A percentile compares a stretch with the other conserved stretches of the same genome.
Conservation (phyloP, 2,797 vertebrate species). For the Staurois parvus region DNA sequence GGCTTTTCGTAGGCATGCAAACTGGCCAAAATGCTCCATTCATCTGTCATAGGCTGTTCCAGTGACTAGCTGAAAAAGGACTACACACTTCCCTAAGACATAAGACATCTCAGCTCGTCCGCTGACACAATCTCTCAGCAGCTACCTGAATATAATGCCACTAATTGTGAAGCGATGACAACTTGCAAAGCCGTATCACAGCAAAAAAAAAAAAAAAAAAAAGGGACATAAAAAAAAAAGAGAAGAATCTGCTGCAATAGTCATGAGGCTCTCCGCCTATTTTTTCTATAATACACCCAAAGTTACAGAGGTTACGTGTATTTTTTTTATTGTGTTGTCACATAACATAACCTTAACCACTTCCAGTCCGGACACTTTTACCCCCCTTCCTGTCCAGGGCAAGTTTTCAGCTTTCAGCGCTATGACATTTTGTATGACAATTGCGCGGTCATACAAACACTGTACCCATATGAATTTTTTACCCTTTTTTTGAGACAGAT, state of each 20-base stretch:
- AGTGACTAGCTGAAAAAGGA: slow-evolving; percentile 41
- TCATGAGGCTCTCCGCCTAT: slow-evolving; percentile 51
- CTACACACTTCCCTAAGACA: slow-evolving; percentile 67
- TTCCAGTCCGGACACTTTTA: too few relatives aligned
- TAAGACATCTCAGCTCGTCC: slow-evolving; percentile 77
- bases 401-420: too few relatives aligned
- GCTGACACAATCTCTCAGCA: slow-evolving; percentile 76
- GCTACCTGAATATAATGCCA: slow-evolving; percentile 77
- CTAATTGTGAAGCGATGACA: slow-evolving; percentile 85
- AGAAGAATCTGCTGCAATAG: slow-evolving; percentile 32
- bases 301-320: slow-evolving; percentile 56
- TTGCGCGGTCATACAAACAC: too few relatives aligned
- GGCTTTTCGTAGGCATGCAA: slow-evolving; percentile 41
- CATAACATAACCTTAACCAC: slow-evolving; percentile 28
- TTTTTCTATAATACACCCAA: slow-evolving; percentile 39
- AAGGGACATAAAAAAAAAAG: slow-evolving; percentile 64
- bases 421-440: too few relatives aligned
- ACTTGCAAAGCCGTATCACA: slow-evolving; percentile 64
- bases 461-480: too few relatives aligned
- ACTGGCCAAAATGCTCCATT: slow-evolving; percentile 53
- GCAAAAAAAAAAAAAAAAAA: slow-evolving; percentile 62
- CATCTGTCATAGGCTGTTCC: slow-evolving; percentile 62
- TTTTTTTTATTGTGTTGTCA: slow-evolving; percentile 59
- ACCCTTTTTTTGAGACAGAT: too few relatives aligned
- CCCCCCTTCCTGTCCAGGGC: too few relatives aligned